Base-by-base conservation (phyloP, 2,888 invertebrate species). In the Parnassius orleans region DNA sequence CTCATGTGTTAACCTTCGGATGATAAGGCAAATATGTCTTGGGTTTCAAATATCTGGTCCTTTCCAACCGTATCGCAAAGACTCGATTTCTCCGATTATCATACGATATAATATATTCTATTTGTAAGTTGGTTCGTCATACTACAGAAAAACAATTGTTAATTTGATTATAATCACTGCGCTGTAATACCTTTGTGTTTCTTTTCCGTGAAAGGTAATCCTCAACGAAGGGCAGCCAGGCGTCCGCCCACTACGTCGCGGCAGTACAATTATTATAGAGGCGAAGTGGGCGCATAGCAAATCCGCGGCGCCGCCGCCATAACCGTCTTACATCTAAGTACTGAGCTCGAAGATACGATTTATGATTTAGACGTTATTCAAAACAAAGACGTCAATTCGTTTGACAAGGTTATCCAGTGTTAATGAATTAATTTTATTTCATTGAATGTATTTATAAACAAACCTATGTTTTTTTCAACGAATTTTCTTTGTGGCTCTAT, bases 281-380 rank as follows among this genome's bases (percentile, higher is more conserved):
- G 56, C 69, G 72, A 67, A 64, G 84, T 77, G 76, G 78, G 66
- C 71, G 82, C 78, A 73, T 76, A 69, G 74, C 83, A 77, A 83
- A 82, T 80, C 70, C 63, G 65, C 77, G 80, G 81, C 81, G 84
- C 80, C 80, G 73, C 69, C 71, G 70, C 77, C 76, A 74, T 79
- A 77, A 75, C 74, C 63, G 66, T 67, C 65, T 53, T 60, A 61
- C 51, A 62, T 64, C 61, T 61, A 60, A 62, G 47, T 15, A 61
- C 57, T 64, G 52, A 51, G 44, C 54, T 46, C 53, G 41, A 44
- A 57, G 46, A 54, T 12, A 64, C 41, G 43, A 51, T 57, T 57
- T 67, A 65, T 66, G 55, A 43, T 9, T 46, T 55, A 33, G 33
- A 33, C 33, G 33, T 33, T 33, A 54, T 50, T 61, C 63, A 63